Evolutionary conservation across 1,140 invertebrate species (phyloP).

Genomic region (Wasmannia auropunctata): DNA sequence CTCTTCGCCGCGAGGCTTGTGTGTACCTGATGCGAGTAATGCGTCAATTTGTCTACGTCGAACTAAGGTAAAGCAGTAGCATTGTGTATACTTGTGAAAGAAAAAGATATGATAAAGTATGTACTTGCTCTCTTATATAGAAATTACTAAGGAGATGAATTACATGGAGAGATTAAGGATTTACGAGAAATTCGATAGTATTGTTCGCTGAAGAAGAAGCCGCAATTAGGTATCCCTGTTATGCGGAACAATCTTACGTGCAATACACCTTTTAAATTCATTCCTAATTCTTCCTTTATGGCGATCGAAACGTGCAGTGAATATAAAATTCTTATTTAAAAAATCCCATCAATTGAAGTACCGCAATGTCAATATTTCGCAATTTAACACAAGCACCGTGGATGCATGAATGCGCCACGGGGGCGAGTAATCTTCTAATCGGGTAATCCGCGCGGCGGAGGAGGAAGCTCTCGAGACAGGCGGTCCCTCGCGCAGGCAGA

Average conservation of each 20-base stretch:
- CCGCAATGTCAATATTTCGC: neutral
- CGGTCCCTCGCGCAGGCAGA: neutral
- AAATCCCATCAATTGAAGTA: neutral
- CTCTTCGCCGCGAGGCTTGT: constrained; percentile 5
- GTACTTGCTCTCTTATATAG: neutral
- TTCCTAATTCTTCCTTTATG: neutral
- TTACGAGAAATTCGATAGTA: neutral
- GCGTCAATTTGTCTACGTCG: constrained; percentile 48
- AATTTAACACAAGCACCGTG: neutral
- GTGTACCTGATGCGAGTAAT: constrained; percentile 14
- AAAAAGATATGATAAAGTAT: neutral
- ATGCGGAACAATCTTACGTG: neutral
- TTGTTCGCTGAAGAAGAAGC: neutral
- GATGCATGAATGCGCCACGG: neutral
- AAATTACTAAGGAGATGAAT: constrained; percentile 22
- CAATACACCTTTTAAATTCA: neutral
- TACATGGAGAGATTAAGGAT: neutral
- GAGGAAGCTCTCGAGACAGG: neutral
- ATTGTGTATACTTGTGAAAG: neutral
- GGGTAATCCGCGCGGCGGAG: neutral
- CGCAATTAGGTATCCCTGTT: neutral
- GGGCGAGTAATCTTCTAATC: constrained; percentile 15
- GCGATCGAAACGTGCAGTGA: neutral
- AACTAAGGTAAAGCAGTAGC: neutral
- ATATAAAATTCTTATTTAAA: neutral